Conservation (phyloP, 2,888 invertebrate genomes). For the Acleris holmiana region DNA sequence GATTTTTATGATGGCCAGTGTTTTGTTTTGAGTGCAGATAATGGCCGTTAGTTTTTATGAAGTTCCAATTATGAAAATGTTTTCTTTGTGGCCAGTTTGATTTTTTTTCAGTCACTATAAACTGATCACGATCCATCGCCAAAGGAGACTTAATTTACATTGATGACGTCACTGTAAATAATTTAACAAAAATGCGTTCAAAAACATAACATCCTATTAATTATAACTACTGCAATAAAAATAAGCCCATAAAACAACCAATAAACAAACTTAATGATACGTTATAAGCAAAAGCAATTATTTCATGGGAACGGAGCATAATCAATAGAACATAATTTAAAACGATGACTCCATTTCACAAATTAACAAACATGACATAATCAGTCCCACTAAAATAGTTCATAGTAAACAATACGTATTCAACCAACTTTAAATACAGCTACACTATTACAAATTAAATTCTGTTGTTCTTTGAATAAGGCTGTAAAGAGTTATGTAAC, state of each 20-base stretch:
- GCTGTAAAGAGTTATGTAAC: background rate
- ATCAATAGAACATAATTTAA: conserved; percentile 48
- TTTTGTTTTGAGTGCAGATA: conserved; percentile 28
- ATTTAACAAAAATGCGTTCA: conserved; percentile 8
- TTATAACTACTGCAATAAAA: conserved; percentile 14
- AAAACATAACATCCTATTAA: background rate
- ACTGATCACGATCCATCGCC: conserved; percentile 1
- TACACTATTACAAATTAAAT: background rate
- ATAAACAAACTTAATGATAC: conserved; percentile 30
- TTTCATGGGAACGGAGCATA: conserved; percentile 58
- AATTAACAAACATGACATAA: conserved; percentile 71
- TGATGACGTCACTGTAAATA: background rate
- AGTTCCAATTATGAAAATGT: conserved; percentile 17
- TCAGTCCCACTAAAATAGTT: conserved; percentile 48
- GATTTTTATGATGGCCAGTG: conserved; percentile 34
- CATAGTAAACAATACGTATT: conserved; percentile 32
- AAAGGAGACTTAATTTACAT: too few relatives aligned
- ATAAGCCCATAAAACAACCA: conserved; percentile 15
- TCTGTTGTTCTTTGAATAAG: conserved; percentile 7
- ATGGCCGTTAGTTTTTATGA: conserved; percentile 27
- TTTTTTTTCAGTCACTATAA: background rate
- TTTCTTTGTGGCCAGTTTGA: conserved; percentile 10
- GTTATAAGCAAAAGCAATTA: conserved; percentile 36
- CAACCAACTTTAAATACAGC: background rate
- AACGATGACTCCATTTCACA: conserved; percentile 59